These are phyloP conservation scores for Rhopalosiphum padi DNA, from an alignment of 1,140 invertebrate species.

Conservation along the genomic window DNA sequence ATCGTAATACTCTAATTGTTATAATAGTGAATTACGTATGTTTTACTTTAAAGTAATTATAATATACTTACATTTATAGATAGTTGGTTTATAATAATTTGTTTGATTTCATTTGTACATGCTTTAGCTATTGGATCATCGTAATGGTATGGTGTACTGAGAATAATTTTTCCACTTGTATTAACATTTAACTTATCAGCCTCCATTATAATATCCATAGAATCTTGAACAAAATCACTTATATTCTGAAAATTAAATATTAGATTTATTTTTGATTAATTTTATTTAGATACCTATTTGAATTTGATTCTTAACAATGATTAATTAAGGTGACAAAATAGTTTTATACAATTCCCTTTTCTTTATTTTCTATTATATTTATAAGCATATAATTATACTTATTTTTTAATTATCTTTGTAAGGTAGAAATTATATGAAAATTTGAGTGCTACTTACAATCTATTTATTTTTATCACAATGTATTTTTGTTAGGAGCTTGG, in stretches of 20 bases:
- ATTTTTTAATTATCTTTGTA: no score
- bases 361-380: no score
- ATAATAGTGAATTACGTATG: background rate
- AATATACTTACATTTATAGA: background rate
- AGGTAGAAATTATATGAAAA: no score
- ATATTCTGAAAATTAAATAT: background rate
- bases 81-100: background rate
- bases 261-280: background rate
- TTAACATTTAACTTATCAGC: background rate
- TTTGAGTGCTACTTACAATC: no score
- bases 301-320: no score
- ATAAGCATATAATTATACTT: no score
- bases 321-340: no score
- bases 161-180: background rate
- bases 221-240: background rate
- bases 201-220: slow-evolving; percentile 17
- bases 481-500: no score
- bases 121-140: background rate
- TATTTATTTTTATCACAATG: no score
- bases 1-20: background rate
- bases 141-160: slow-evolving; percentile 26
- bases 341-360: no score
- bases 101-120: background rate
- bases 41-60: background rate
- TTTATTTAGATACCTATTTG: no score